Evolutionary conservation across 2,797 vertebrate species (phyloP), one percentile per base, ranked within the genome.

Genomic region (Serranus cabrilla): DNA sequence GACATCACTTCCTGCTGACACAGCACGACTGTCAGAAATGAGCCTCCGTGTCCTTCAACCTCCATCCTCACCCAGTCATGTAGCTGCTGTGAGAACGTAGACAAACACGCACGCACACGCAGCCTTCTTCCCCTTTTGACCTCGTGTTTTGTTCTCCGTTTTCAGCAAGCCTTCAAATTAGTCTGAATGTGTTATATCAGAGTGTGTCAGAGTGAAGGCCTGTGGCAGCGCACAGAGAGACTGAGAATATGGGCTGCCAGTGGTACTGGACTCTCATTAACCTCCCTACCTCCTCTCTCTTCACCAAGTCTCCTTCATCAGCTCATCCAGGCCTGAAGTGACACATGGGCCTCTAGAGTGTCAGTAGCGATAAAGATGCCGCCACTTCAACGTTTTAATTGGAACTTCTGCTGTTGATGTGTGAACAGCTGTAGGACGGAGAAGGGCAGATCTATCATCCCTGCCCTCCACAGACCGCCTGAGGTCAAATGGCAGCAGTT

Each of bases 401-500:
- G 92, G 90, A 92, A 90, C 91, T 93, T 89, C 89, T 92, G 91
- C 90, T 91, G 92, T 89, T 92, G 92, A 93, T 94, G 91, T 93
- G 92, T 93, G 91, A 93, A 93, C 94, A 94, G 94, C 93, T 94
- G 92, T 92, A 93, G 91, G 91, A 95, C 89, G 69, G 88, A 90
- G 92, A 92, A 94, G 92, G 93, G 92, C 93, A 92, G 86, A 92
- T 94, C 93, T 93, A 91, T 94, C 94, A 94, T 92, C 82, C 72
- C 81, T 88, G 80, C 80, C 90, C 91, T 93, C 90, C 69, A 68
- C 86, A 89, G 82, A 84, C 87, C 70, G 62, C 92, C 87, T 13
- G 80, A 77, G 94, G 93, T 94, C 92, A 93, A 94, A 94, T 91
- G 89, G 90, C 89, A 89, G 73, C 80, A 88, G 81, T 90, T 91